Evolutionary conservation across 2,888 invertebrate species (phyloP).

Genomic region (Opisthograptis luteolata): DNA sequence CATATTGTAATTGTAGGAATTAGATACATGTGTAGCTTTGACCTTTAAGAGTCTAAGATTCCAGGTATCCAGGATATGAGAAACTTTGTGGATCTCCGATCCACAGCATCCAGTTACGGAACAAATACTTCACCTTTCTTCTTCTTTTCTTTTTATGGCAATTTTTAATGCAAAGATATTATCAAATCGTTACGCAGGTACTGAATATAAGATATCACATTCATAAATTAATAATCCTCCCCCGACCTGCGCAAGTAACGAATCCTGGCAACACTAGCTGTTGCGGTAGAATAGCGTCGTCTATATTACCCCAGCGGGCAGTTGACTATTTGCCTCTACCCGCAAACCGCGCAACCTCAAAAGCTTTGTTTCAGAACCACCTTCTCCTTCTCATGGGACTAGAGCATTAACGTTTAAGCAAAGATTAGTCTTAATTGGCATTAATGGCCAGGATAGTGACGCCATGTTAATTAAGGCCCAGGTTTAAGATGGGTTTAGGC

Average conservation of each 20-base stretch:
- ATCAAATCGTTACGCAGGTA: too few species aligned
- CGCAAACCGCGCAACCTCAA: constrained; percentile 41
- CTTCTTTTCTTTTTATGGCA: too few species aligned
- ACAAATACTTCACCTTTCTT: too few species aligned
- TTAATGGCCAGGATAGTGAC: constrained; percentile 29
- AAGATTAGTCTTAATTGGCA: constrained; percentile 40
- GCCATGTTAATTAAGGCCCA: constrained; percentile 29
- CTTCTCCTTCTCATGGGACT: constrained; percentile 36
- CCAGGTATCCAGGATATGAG: too few species aligned
- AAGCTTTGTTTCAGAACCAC: constrained; percentile 49
- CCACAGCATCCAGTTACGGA: too few species aligned
- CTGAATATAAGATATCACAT: not conserved
- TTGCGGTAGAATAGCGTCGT: constrained; percentile 33
- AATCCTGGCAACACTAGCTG: constrained; percentile 15
- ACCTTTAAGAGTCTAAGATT: too few species aligned
- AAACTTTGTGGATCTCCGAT: too few species aligned
- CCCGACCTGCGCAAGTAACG: not conserved
- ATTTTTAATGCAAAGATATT: too few species aligned
- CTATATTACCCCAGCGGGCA: constrained; percentile 41
- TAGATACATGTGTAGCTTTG: too few species aligned
- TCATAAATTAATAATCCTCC: not conserved
- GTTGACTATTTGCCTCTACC: constrained; percentile 49
- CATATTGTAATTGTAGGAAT: too few species aligned
- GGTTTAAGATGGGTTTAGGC: constrained; percentile 20
- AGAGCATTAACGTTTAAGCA: constrained; percentile 34